Evolutionary conservation across 2,888 invertebrate species (phyloP), one percentile per base, ranked within the genome.

Genomic region (Hanleya hanleyi): DNA sequence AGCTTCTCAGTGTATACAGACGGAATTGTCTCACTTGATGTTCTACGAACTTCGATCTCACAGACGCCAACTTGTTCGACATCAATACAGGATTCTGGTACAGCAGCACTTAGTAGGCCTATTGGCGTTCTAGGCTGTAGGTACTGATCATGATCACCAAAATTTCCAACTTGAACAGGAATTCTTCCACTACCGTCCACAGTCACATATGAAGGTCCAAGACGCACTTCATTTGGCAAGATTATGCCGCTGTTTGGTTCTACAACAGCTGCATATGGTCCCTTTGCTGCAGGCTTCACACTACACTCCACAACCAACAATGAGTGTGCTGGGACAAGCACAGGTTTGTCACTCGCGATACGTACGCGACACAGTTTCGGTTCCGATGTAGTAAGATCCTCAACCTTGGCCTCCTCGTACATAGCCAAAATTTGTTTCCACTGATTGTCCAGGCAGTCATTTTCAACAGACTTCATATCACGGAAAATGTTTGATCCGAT

Each of bases 181-280:
- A 64, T 35, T 18, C 26, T 35, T 18, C 64, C 64, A 64, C 12
- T 36, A 26, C 29, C 36, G n/a, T 64, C 64, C 4, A 35, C 29
- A 18, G 64, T 64, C 15, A 64, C 64, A 64, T 18, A 64, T 12
- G 64, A n/a, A 22, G 38, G 64, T 35, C 64, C 64, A 15, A 64
- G 35, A 22, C n/a, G 12, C 15, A 64, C 18, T 36, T 37, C 64
- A 12, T 35, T 32, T n/a, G 18, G 64, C 36, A 64, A 64, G 18
- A 26, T 18, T 35, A 37, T 32, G 26, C n/a, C 15, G 4, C n/a
- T 37, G 9, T 64, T 35, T 64, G 35, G 35, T 18, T 36, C 26
- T 35, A 64, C 36, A 12, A 29, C 18, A 29, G 4, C 32, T 22
- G 22, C 15, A 29, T 15, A 9, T 57, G 32, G 32, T 7, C 29